Evolutionary conservation across 2,113 vertebrate genomes (phyloP).

Genomic region (Anolis sagrei): DNA sequence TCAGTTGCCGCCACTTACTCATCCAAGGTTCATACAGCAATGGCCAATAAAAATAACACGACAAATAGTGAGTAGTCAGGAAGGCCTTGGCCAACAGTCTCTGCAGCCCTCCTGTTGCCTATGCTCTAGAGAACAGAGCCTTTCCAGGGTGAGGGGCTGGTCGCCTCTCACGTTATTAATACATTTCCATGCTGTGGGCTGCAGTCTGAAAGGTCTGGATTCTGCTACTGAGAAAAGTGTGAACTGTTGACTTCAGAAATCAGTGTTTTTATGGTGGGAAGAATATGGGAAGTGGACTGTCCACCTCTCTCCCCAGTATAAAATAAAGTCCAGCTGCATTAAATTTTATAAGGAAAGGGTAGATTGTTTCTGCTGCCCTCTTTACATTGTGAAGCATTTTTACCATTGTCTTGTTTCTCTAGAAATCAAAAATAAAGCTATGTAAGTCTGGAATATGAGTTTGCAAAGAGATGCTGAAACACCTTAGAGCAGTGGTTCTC

Average conservation of each 20-base stretch:
- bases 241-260: background rate
- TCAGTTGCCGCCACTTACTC: background rate
- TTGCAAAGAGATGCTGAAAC: no score
- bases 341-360: background rate
- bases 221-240: background rate
- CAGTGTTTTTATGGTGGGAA: background rate
- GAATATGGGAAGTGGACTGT: background rate
- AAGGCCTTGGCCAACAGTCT: background rate
- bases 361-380: background rate
- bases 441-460: no score
- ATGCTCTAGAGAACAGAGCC: background rate
- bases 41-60: slow-evolving; percentile 18
- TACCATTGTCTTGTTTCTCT: no score
- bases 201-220: background rate
- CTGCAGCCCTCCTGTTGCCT: background rate
- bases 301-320: no score
- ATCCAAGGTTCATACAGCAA: background rate
- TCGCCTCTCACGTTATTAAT: background rate
- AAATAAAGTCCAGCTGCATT: background rate
- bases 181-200: background rate
- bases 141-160: background rate
- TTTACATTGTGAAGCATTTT: no score
- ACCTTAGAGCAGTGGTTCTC: no score
- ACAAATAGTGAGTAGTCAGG: background rate
- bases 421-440: no score